Conservation (phyloP, 2,797 vertebrate species). For the Cossypha polioptera region DNA sequence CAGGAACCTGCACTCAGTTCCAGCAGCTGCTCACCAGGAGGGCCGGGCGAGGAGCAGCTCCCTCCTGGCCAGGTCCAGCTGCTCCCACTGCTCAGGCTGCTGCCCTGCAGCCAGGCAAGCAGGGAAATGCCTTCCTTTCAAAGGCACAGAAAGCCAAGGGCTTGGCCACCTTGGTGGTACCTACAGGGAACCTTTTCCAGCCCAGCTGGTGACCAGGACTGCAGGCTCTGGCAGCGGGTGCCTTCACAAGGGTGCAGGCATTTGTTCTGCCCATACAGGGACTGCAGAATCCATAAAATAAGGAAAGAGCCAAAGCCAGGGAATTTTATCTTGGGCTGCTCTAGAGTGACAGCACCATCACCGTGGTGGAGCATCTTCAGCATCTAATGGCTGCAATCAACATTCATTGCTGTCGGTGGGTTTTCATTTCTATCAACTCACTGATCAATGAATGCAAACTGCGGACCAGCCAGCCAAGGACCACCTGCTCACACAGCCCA, state of each 20-base stretch:
- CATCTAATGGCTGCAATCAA: conserved; percentile 95
- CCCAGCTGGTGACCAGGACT: background rate
- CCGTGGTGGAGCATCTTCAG: accelerated
- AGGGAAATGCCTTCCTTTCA: accelerated
- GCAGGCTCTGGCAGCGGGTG: accelerated
- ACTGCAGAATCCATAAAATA: background rate
- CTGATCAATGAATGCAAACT: conserved; percentile 99
- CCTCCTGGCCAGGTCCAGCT: conserved; percentile 22
- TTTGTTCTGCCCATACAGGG: background rate
- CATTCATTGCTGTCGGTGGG: conserved; percentile 99
- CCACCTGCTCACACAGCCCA: background rate
- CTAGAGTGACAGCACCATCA: accelerated
- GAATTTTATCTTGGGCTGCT: background rate
- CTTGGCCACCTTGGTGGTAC: accelerated
- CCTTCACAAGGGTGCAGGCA: background rate
- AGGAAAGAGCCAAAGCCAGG: background rate
- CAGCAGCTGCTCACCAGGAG: conserved; percentile 46
- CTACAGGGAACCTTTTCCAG: accelerated
- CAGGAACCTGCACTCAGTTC: background rate
- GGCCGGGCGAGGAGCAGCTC: background rate
- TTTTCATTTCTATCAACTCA: conserved; percentile 90
- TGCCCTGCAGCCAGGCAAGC: background rate
- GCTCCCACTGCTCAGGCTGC: background rate
- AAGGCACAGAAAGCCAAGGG: background rate
- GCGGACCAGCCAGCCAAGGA: conserved; percentile 83